Conservation (phyloP, 2,888 invertebrate species). For the Stenichneumon culpator region DNA sequence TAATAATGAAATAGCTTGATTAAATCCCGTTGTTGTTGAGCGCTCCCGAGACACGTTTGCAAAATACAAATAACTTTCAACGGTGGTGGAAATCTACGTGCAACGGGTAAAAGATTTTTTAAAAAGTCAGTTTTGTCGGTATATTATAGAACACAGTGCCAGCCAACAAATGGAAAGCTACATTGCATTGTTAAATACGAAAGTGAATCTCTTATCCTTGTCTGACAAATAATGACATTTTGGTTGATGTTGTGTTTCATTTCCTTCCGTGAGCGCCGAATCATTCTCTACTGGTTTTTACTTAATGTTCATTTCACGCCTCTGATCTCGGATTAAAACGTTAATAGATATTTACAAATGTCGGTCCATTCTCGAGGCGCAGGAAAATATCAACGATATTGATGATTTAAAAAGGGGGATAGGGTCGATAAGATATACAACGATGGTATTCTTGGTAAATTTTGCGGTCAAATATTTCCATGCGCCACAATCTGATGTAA, state of each 20-base stretch:
- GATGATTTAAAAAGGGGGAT: background rate
- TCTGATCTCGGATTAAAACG: slow-evolving; percentile 39
- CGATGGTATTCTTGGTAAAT: background rate
- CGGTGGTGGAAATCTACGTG: slow-evolving; percentile 3
- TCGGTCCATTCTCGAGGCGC: slow-evolving; percentile 56
- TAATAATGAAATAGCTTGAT: background rate
- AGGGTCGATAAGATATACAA: background rate
- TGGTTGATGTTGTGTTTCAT: background rate
- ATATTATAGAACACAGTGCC: background rate
- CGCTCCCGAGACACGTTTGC: background rate
- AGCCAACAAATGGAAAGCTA: background rate
- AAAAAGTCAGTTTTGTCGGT: background rate
- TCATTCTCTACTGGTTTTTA: background rate
- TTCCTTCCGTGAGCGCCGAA: slow-evolving; percentile 1
- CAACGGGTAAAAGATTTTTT: slow-evolving; percentile 6
- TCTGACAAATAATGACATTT: background rate
- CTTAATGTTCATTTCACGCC: slow-evolving; percentile 8
- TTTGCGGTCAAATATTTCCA: slow-evolving; percentile 61
- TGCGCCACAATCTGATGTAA: slow-evolving; percentile 62
- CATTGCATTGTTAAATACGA: background rate
- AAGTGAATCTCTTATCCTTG: slow-evolving; percentile 6
- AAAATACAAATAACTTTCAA: background rate
- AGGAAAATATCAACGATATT: slow-evolving; percentile 70
- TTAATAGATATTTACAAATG: slow-evolving; percentile 74
- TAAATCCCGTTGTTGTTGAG: background rate